phyloP scores from a whole-genome alignment of 2,888 invertebrate species.

The Salticus scenicus region DNA sequence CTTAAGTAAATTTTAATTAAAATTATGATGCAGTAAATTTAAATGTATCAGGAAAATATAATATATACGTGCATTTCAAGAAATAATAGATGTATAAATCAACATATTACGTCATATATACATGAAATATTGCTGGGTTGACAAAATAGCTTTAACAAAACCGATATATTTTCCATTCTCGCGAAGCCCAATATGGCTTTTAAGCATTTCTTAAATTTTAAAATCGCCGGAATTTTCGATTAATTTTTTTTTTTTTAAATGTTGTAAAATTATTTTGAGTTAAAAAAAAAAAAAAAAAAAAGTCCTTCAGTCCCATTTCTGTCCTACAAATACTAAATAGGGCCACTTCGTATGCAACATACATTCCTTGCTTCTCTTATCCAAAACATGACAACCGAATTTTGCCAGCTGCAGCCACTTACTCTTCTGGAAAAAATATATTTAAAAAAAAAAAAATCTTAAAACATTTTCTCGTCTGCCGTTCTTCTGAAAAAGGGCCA shows the following conservation, averaged over 20 bases:
- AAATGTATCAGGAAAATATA: too few species aligned
- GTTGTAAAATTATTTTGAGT: background rate
- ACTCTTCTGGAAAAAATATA: too few species aligned
- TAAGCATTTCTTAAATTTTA: background rate
- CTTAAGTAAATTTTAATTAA: too few species aligned
- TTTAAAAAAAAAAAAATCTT: conserved; percentile 39
- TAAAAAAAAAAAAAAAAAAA: too few species aligned
- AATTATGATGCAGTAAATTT: too few species aligned
- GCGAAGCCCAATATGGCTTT: background rate
- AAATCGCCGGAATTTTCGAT: background rate
- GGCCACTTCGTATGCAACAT: background rate
- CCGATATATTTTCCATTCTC: background rate
- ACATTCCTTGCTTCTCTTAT: background rate
- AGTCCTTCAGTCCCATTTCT: background rate
- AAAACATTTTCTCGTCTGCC: conserved; percentile 32
- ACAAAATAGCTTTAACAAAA: too few species aligned
- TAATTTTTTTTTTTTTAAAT: background rate
- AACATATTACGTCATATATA: too few species aligned
- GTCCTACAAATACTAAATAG: background rate
- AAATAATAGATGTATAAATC: too few species aligned
- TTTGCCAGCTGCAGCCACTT: conserved; percentile 13
- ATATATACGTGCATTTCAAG: too few species aligned
- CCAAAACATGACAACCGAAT: conserved; percentile 17
- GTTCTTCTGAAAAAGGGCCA: conserved; percentile 28
- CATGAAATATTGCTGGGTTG: too few species aligned